Evolutionary conservation across 1,140 invertebrate genomes (phyloP).

Genomic region (Ooceraea biroi): DNA sequence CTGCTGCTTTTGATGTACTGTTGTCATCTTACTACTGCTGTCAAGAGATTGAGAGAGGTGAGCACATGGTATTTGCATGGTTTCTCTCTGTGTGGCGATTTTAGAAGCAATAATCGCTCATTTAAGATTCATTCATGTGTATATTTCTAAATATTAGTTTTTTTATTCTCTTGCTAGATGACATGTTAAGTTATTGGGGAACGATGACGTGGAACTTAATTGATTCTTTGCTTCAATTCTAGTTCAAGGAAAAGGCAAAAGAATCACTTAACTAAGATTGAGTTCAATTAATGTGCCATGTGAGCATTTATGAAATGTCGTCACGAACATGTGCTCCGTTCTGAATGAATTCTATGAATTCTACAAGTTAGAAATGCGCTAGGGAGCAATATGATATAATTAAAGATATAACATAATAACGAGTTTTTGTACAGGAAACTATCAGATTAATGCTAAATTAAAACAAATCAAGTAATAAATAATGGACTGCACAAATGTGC

Average conservation of each 20-base stretch:
- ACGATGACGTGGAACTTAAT: background rate
- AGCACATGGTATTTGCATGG: constrained; percentile 7
- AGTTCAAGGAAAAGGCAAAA: background rate
- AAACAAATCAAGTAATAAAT: constrained; percentile 2
- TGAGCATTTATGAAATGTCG: background rate
- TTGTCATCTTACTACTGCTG: background rate
- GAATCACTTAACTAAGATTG: background rate
- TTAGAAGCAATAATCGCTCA: too few relatives aligned
- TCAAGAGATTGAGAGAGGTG: constrained; percentile 55
- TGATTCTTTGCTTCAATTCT: background rate
- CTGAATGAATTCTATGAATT: too few relatives aligned
- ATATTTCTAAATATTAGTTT: background rate
- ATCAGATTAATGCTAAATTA: background rate
- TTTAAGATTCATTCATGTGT: too few relatives aligned
- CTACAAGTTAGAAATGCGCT: too few relatives aligned
- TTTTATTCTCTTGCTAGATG: too few relatives aligned
- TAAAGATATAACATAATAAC: background rate
- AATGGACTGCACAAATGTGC: background rate
- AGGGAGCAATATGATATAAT: too few relatives aligned
- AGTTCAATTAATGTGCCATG: background rate
- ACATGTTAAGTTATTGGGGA: background rate
- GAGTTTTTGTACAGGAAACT: background rate
- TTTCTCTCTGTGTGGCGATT: background rate
- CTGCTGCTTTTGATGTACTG: constrained; percentile 23
- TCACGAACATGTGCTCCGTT: background rate